Evolutionary conservation across 2,888 invertebrate species (phyloP), one percentile per base, ranked within the genome.

Genomic region (Frankliniella intonsa): DNA sequence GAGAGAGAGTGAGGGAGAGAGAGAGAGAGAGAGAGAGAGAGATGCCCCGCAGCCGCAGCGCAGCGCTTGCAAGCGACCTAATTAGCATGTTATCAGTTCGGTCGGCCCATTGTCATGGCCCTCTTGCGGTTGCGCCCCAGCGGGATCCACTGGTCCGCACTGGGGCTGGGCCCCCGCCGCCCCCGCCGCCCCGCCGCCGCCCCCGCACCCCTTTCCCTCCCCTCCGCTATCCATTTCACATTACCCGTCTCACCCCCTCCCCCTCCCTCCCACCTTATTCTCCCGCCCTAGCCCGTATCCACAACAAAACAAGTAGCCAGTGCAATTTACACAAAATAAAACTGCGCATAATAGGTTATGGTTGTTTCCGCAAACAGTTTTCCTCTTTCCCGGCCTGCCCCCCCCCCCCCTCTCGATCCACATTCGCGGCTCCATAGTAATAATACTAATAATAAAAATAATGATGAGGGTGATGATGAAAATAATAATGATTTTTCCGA

Each of bases 51-150:
- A 69, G 69, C 69, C 69, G 22, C 55, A 25, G 25, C 22, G 69
- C 55, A 76, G 69, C 69, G 25, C 22, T 22, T 22, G 69, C 69
- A 76, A 76, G 69, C 22, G 69, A 76, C 69, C 69, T 76, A 76
- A 76, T 76, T 76, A 76, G 69, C 69, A 76, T 76, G 69, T 76
- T 76, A 76, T 76, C 69, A 76, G 69, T 25, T 76, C 69, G 69
- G 69, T 25, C 69, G 25, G 69, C 25, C 69, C 69, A 76, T 76
- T 76, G 69, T 76, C 69, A 25, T 22, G 69, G 69, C 69, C 69
- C 69, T 22, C 69, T 76, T 76, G 69, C 69, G 69, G 69, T 76
- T 76, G 69, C n/a, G 69, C 22, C 22, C 69, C 65, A 55, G 17
- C 17, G 55, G 55, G 55, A 55, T 55, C 19, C 14, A 55, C 11